Conservation (phyloP, 1,140 invertebrate genomes). For the Zaprionus camerounensis region DNA sequence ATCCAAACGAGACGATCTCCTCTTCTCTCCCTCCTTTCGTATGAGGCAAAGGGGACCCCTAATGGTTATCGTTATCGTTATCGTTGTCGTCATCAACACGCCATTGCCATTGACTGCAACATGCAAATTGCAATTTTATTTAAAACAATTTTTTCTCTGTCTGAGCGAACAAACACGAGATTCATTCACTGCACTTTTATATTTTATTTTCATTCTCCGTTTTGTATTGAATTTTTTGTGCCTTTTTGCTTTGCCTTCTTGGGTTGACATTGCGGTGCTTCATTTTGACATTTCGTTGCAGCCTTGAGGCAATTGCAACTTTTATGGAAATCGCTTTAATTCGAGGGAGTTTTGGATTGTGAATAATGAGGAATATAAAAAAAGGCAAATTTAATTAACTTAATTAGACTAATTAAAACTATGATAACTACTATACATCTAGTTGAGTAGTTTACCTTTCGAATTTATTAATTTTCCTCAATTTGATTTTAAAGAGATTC, state of each 20-base stretch:
- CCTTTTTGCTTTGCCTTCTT: slow-evolving; percentile 8
- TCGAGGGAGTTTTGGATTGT: not conserved
- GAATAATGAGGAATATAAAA: not conserved
- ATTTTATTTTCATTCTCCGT: not conserved
- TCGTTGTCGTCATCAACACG: slow-evolving; percentile 7
- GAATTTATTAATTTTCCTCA: too few species aligned
- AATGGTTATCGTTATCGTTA: slow-evolving; percentile 3
- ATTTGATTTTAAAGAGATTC: too few species aligned
- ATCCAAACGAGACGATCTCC: not conserved
- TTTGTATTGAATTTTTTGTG: not conserved
- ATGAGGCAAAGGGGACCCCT: not conserved
- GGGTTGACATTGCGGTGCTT: slow-evolving; percentile 12
- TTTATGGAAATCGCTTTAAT: slow-evolving; percentile 13
- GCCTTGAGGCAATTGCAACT: not conserved
- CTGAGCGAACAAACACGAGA: not conserved
- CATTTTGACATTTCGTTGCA: slow-evolving; percentile 6
- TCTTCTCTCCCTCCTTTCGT: not conserved
- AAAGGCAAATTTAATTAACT: not conserved
- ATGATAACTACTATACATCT: too few species aligned
- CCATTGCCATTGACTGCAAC: slow-evolving; percentile 13
- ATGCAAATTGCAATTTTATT: slow-evolving; percentile 56
- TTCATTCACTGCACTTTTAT: slow-evolving; percentile 11
- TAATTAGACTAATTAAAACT: not conserved
- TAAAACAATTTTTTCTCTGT: slow-evolving; percentile 10
- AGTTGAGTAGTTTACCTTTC: too few species aligned